Evolutionary conservation across 2,888 invertebrate genomes (phyloP), one percentile per base, ranked within the genome.

Genomic region (Epinotia demarniana): DNA sequence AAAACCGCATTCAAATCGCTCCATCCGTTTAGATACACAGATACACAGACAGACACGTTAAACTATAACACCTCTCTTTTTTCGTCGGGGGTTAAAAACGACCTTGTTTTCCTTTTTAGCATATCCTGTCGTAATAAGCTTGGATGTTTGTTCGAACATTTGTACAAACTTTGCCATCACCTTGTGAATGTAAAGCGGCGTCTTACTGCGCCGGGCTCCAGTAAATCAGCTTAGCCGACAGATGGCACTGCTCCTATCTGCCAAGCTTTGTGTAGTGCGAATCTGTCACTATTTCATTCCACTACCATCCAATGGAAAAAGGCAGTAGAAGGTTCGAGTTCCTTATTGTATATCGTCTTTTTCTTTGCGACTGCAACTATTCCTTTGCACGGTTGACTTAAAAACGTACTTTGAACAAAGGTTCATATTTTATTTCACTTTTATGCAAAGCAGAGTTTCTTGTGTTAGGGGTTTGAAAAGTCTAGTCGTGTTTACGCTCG

Each of bases 211-310:
- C 90, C 85, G 88, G 87, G 83, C 85, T 83, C 78, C 87, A 81
- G 90, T 93, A 93, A 93, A 93, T 93, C 93, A 92, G 92, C 92
- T 92, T 91, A 91, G 85, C 78, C 82, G 89, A 89, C 88, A 89
- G 90, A 91, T 89, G 89, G 89, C 81, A 82, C 84, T 82, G 84
- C 81, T 84, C 85, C 85, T 90, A 91, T 91, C 91, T 88, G 82
- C 81, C 79, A 79, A 82, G 84, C 83, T 85, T 89, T 87, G 86
- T 87, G 84, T 88, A 86, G 84, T 84, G 86, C 84, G 84, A 88
- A 88, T 89, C 84, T 86, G 87, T 87, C 86, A 81, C 81, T 83
- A 80, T 83, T 84, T 78, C 81, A 81, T 53, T 75, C 64, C 67
- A 55, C 49, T 33, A 18, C 39, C 58, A 27, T 46, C 23, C n/a